phyloP scores from a whole-genome alignment of 1,140 invertebrate species.

The Hetaerina americana region DNA sequence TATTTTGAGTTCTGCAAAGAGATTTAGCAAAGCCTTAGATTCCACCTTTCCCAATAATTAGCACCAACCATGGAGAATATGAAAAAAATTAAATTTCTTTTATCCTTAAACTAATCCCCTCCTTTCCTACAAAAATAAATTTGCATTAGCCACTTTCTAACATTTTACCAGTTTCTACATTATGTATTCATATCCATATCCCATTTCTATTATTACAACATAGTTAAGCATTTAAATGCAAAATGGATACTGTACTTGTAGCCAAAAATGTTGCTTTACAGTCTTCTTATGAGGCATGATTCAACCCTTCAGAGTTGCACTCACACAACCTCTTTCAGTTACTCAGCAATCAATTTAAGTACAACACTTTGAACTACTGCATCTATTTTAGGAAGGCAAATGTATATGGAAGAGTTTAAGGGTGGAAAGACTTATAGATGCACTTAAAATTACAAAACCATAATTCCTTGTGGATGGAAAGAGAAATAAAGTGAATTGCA shows the following conservation, averaged over 20 bases:
- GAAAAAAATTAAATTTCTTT: not conserved
- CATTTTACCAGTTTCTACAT: no score
- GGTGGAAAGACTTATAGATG: not conserved
- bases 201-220: not conserved
- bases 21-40: not conserved
- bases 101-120: not conserved
- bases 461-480: no score
- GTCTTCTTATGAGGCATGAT: no score
- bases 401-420: not conserved
- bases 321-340: no score
- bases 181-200: no score
- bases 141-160: no score
- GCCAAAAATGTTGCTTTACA: not conserved
- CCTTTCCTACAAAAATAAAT: not conserved
- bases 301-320: no score
- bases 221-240: not conserved
- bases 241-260: not conserved
- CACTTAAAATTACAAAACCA: not conserved
- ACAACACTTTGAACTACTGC: no score
- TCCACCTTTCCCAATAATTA: not conserved
- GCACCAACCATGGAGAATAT: not conserved
- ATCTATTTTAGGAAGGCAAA: not conserved
- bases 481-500: not conserved
- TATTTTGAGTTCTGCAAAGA: no score
- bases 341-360: no score